Base-by-base conservation (phyloP, 2,888 invertebrate species). In the Hypena proboscidalis region DNA sequence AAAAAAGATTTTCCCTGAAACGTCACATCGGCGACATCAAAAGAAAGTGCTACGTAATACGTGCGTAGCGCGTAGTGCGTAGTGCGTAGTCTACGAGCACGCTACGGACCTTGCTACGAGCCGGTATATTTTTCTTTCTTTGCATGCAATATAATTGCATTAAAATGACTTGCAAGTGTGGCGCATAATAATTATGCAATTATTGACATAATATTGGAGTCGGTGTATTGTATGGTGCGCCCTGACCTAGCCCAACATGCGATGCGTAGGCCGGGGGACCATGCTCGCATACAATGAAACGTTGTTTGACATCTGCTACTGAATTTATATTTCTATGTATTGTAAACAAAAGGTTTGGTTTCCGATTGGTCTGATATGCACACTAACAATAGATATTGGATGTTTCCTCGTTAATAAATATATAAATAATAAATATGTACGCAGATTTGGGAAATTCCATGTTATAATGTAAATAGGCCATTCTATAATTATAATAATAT, bases 211-310 rank as follows among this genome's bases (percentile, higher is more conserved):
- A 27, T 40, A 33, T 36, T 44, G 34, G 29, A 23, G 20, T 22
- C 13, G 21, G 41, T 34, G 26, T 11, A 22, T 26, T 25, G 29
- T 26, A 14, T 25, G 23, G 3, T 4, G 22, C 42, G 30, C 54
- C 71, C 49, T 70, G 70, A 71, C 72, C 72, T 70, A 65, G 41
- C 56, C 8, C 67, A 69, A 69, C 59, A 13, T 69, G 67, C 63
- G 67, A 29, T 33, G 30, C 32, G 43, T 47, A 44, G 45, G 48
- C 36, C 41, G 43, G 37, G 43, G 45, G 0, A 4, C 5, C 17
- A 11, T 8, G n/a, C 5, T 9, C 10, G 4, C 3, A 33, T 9
- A 21, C 7, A 3, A 15, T 22, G n/a, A n/a, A n/a, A n/a, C n/a
- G n/a, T n/a, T n/a, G n/a, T n/a, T n/a, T n/a, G n/a, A n/a, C n/a